A percentile compares a stretch with the other conserved stretches of the same genome.
These are phyloP conservation scores for Oophaga sylvatica DNA, from an alignment of 2,797 vertebrate genomes.

Conservation along the genomic window DNA sequence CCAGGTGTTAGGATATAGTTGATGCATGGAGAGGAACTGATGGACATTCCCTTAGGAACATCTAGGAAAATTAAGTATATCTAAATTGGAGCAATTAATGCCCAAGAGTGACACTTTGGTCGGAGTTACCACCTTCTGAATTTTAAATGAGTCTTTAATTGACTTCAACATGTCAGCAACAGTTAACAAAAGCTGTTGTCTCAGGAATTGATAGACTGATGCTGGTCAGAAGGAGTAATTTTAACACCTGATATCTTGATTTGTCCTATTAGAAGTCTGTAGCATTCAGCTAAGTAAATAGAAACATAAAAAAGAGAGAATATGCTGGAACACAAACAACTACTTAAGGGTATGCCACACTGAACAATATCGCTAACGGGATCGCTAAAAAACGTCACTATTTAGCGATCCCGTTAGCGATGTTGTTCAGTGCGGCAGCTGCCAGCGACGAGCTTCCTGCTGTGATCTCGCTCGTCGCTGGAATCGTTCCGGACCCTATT, in stretches of 20 bases:
- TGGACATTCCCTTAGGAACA: neutral
- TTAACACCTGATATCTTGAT: neutral
- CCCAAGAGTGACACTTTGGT: constrained; percentile 7
- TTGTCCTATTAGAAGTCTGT: constrained; percentile 4
- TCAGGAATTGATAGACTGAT: constrained; percentile 11
- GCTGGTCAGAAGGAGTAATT: neutral
- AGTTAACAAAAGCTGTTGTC: constrained; percentile 4
- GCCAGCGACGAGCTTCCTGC: too few species aligned
- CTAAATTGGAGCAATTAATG: neutral
- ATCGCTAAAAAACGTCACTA: too few species aligned
- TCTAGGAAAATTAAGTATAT: constrained; percentile 13
- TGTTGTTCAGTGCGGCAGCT: too few species aligned
- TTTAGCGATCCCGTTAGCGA: too few species aligned
- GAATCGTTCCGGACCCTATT: too few species aligned
- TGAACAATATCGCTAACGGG: too few species aligned
- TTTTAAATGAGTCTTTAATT: constrained; percentile 12
- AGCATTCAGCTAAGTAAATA: constrained; percentile 13
- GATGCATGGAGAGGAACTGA: neutral
- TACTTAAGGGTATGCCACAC: too few species aligned
- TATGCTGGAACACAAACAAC: constrained; percentile 42
- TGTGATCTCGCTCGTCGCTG: too few species aligned
- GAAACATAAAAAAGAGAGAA: constrained; percentile 10
- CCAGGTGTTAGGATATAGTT: neutral
- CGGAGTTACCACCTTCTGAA: neutral
- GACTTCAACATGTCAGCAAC: constrained; percentile 23